A percentile compares a stretch with the other conserved stretches of the same genome.
Conservation (phyloP, 2,888 invertebrate species). For the Scaptomyza flava region DNA sequence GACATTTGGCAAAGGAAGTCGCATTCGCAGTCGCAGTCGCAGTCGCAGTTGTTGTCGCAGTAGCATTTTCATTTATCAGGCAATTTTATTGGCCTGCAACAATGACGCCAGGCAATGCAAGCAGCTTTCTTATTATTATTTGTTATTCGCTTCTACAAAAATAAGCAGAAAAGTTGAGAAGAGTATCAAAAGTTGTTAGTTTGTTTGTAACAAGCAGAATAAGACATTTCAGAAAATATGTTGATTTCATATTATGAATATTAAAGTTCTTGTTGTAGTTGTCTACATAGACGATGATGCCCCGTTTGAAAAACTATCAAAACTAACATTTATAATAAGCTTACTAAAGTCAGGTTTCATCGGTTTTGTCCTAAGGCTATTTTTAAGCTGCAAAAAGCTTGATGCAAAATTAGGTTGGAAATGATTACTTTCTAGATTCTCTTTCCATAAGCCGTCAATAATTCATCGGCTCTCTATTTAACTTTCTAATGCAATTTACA, state of each 20-base stretch:
- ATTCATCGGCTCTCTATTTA: too few species aligned
- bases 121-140: constrained; percentile 34
- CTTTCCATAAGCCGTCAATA: neutral
- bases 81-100: constrained; percentile 36
- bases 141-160: neutral
- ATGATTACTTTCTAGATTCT: neutral
- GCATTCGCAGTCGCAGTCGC: neutral
- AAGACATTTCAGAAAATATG: neutral
- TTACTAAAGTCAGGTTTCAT: too few species aligned
- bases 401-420: neutral
- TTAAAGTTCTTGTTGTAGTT: too few species aligned
- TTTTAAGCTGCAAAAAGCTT: too few species aligned
- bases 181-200: neutral
- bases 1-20: neutral
- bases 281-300: too few species aligned
- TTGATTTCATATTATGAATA: neutral
- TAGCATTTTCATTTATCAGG: constrained; percentile 24
- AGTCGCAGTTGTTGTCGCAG: constrained; percentile 7
- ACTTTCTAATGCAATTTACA: neutral
- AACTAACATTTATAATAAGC: too few species aligned
- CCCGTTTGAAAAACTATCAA: too few species aligned
- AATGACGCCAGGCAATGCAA: constrained; percentile 53
- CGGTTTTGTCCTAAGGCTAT: too few species aligned
- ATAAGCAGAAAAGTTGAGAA: neutral
- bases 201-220: neutral